Conservation (phyloP, 2,888 invertebrate species). For the Sinopyrophorus schimmeli region DNA sequence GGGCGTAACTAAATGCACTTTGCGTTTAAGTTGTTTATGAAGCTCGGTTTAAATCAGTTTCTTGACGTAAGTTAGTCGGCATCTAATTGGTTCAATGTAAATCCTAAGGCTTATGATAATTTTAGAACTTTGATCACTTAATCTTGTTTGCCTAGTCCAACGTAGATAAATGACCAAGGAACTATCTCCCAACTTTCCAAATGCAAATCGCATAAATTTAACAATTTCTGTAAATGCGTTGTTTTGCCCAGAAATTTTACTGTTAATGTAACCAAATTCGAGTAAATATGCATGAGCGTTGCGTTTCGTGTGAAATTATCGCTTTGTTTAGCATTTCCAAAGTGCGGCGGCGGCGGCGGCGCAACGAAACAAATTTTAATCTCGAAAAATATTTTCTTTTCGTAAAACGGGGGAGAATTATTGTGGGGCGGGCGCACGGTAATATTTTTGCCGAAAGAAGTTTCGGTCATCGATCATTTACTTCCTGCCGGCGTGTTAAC, state of each 20-base stretch:
- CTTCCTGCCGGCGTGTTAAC: constrained; percentile 3
- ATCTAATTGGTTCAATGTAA: constrained; percentile 14
- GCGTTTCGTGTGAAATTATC: no score
- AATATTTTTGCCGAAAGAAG: constrained; percentile 10
- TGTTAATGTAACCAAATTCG: no score
- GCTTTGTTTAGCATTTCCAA: no score
- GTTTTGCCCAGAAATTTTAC: neutral
- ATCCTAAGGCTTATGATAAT: constrained; percentile 12
- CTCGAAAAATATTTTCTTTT: no score
- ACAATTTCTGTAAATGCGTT: constrained; percentile 1
- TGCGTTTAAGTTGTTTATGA: no score
- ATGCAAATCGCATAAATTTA: neutral
- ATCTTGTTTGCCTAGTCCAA: constrained; percentile 1
- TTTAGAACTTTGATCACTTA: constrained; percentile 7
- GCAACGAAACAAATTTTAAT: no score
- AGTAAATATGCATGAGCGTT: no score
- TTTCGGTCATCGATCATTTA: constrained; percentile 14
- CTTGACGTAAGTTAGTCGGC: neutral
- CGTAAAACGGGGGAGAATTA: no score
- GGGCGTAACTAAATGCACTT: no score
- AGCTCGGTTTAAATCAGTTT: neutral
- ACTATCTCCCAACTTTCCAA: constrained; percentile 2
- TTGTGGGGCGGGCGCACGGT: no score
- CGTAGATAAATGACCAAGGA: constrained; percentile 8
- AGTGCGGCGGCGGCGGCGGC: no score